Evolutionary conservation across 2,888 invertebrate genomes (phyloP).

Genomic region (Melikaiella ostensackeni): DNA sequence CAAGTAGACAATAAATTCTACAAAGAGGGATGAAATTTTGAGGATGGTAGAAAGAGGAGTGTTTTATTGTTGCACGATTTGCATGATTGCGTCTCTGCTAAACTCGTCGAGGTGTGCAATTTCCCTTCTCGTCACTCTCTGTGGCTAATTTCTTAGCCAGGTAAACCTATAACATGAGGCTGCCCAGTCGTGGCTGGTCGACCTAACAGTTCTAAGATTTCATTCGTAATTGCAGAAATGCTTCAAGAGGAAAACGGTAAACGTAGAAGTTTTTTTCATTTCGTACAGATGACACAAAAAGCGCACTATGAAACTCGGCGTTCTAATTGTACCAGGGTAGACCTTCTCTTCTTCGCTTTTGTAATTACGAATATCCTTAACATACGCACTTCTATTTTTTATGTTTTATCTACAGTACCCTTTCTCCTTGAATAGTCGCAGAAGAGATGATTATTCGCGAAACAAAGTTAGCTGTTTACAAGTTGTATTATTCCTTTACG

Average conservation of each 20-base stretch:
- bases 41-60: not conserved
- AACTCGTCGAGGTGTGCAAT: not conserved
- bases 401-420: too few relatives aligned
- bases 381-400: not conserved
- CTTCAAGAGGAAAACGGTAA: constrained; percentile 1
- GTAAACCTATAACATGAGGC: not conserved
- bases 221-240: constrained; percentile 6
- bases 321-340: not conserved
- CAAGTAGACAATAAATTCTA: too few relatives aligned
- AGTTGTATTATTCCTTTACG: too few relatives aligned
- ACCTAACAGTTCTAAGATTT: constrained; percentile 8
- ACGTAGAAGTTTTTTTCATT: not conserved
- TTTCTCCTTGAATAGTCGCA: not conserved
- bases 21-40: not conserved
- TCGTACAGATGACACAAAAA: not conserved
- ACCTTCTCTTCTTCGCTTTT: not conserved
- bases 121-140: not conserved
- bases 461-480: too few relatives aligned
- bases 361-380: not conserved
- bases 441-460: too few relatives aligned
- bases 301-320: not conserved
- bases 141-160: not conserved
- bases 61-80: not conserved
- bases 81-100: not conserved
- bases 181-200: not conserved